A percentile compares a stretch with the other conserved stretches of the same genome.
Conservation (phyloP, 2,888 invertebrate genomes). For the Trichacis sp. region DNA sequence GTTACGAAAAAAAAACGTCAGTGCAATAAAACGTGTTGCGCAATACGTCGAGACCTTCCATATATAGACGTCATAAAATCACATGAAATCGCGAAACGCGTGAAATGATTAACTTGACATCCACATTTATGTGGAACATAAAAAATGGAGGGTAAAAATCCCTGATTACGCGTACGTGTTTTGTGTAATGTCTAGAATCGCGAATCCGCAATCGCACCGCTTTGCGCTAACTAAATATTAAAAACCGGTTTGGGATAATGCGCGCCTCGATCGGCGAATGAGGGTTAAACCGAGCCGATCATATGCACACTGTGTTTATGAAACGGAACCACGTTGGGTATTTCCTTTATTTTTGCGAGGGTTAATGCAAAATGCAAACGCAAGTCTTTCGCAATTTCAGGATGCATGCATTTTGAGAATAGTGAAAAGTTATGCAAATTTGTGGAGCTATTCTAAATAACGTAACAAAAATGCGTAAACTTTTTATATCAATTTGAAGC, state of each 20-base stretch:
- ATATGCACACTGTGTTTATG: slow-evolving; percentile 40
- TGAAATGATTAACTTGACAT: slow-evolving; percentile 27
- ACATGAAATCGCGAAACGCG: slow-evolving; percentile 20
- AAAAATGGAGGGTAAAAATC: not conserved
- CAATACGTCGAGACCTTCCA: slow-evolving; percentile 14
- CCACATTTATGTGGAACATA: not conserved
- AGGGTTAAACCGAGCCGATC: slow-evolving; percentile 43
- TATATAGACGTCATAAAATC: slow-evolving; percentile 20
- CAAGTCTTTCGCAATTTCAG: too few species aligned
- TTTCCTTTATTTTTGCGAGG: too few species aligned
- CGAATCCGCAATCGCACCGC: slow-evolving; percentile 41
- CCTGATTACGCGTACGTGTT: slow-evolving; percentile 6
- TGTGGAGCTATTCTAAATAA: too few species aligned
- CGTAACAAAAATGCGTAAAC: too few species aligned
- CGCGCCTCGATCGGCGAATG: slow-evolving; percentile 40
- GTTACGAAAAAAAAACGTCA: not conserved
- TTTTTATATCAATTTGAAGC: too few species aligned
- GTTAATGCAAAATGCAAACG: too few species aligned
- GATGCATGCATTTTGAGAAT: too few species aligned
- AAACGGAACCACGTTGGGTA: slow-evolving; percentile 32
- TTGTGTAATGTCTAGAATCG: slow-evolving; percentile 43
- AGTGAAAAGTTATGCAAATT: too few species aligned
- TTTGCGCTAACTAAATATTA: slow-evolving; percentile 46
- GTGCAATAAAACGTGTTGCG: slow-evolving; percentile 7
- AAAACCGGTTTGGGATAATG: slow-evolving; percentile 44